These are phyloP conservation scores for Cryptocephalus moraei DNA, from an alignment of 2,888 invertebrate species.

Conservation along the genomic window DNA sequence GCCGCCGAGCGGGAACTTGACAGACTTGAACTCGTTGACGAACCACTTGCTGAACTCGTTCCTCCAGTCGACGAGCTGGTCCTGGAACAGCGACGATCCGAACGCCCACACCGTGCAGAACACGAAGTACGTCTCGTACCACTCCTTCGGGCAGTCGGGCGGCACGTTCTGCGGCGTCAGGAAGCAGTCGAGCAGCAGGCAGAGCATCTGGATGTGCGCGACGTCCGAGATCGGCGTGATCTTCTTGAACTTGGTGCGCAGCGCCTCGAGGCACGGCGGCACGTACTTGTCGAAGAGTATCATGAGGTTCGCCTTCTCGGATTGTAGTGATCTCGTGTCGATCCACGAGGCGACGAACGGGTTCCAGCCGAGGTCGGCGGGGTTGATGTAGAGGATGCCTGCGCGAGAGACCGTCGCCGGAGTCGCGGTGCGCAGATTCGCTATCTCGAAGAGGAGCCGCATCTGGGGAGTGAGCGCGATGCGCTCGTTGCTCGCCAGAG, in stretches of 20 bases:
- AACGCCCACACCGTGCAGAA: conserved; percentile 90
- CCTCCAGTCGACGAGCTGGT: conserved; percentile 83
- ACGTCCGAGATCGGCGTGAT: conserved; percentile 87
- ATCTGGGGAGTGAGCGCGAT: conserved; percentile 82
- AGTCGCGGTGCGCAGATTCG: conserved; percentile 80
- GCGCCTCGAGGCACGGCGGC: conserved; percentile 67
- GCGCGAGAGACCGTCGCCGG: conserved; percentile 93
- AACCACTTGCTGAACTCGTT: conserved; percentile 96
- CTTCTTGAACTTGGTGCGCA: conserved; percentile 68
- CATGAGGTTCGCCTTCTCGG: conserved; percentile 70
- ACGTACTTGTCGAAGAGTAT: conserved; percentile 91
- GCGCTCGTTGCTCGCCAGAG: conserved; percentile 88
- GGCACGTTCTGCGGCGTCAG: conserved; percentile 73
- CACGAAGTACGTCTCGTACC: conserved; percentile 86
- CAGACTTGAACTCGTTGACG: conserved; percentile 79
- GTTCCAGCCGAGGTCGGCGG: conserved; percentile 90
- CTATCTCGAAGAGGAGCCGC: conserved; percentile 90
- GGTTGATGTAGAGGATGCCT: conserved; percentile 89
- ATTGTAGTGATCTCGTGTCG: conserved; percentile 59
- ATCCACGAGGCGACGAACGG: conserved; percentile 88
- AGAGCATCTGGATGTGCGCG: conserved; percentile 80
- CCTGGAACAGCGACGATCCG: conserved; percentile 84
- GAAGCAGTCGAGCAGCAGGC: conserved; percentile 76
- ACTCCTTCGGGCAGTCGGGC: conserved; percentile 83
- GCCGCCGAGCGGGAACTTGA: conserved; percentile 74